These are phyloP conservation scores for Notothenia rossii DNA, from an alignment of 2,113 vertebrate genomes.

Conservation along the genomic window DNA sequence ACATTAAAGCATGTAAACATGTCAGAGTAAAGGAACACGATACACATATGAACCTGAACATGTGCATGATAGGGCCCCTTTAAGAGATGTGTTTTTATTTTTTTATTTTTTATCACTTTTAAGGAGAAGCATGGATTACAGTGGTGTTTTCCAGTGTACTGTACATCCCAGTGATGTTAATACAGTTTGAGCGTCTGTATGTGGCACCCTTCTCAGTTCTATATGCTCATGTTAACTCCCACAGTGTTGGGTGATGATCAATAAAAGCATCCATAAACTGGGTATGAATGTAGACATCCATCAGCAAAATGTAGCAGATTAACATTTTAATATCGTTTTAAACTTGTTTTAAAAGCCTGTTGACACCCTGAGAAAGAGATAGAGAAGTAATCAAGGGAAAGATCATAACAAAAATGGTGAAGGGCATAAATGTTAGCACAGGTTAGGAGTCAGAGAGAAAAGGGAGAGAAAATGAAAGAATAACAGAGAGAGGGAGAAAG, in stretches of 20 bases:
- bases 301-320: background rate
- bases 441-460: background rate
- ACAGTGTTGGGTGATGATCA: background rate
- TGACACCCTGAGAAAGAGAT: background rate
- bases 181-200: conserved; percentile 3
- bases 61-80: background rate
- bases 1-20: no score
- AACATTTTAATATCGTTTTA: background rate
- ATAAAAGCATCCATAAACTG: background rate
- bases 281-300: background rate
- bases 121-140: background rate
- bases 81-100: background rate
- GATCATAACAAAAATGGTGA: background rate
- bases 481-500: conserved; percentile 29
- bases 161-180: conserved; percentile 5
- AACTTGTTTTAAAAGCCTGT: background rate
- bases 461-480: conserved; percentile 41
- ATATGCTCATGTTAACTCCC: background rate
- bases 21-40: no score
- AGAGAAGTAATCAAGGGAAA: background rate
- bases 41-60: no score
- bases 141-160: background rate
- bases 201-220: conserved; percentile 6
- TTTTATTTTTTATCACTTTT: background rate
- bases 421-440: background rate